Conservation (phyloP, 2,113 vertebrate genomes). For the Bambusicola thoracicus region DNA sequence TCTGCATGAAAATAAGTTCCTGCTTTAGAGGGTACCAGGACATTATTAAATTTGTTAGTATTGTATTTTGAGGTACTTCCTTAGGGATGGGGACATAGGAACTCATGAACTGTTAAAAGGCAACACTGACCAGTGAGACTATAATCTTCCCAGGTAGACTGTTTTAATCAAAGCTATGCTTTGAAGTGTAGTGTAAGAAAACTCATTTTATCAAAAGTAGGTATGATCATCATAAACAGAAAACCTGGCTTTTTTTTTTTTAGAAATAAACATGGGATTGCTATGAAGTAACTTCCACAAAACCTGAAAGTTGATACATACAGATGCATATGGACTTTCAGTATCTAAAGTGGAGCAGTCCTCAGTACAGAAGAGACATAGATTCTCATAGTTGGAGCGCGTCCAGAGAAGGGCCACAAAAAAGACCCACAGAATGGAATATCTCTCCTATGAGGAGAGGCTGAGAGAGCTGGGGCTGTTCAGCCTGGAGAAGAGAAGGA, state of each 20-base stretch:
- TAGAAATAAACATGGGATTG: background rate
- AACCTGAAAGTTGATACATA: background rate
- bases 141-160: background rate
- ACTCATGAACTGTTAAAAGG: background rate
- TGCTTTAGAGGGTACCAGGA: background rate
- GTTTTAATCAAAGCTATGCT: background rate
- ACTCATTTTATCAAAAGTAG: background rate
- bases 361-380: no score
- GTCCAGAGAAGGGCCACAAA: no score
- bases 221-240: background rate
- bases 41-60: background rate
- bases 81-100: background rate
- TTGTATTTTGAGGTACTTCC: background rate
- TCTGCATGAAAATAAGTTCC: background rate
- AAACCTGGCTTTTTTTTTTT: background rate
- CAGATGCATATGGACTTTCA: rapidly evolving
- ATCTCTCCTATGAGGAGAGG: no score
- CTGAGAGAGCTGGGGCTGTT: no score
- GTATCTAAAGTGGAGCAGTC: no score
- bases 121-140: background rate
- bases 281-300: background rate
- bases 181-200: background rate
- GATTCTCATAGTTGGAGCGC: no score
- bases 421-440: no score
- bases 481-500: no score